These are phyloP conservation scores for Podocnemis expansa DNA, from an alignment of 2,113 vertebrate genomes.

Conservation along the genomic window DNA sequence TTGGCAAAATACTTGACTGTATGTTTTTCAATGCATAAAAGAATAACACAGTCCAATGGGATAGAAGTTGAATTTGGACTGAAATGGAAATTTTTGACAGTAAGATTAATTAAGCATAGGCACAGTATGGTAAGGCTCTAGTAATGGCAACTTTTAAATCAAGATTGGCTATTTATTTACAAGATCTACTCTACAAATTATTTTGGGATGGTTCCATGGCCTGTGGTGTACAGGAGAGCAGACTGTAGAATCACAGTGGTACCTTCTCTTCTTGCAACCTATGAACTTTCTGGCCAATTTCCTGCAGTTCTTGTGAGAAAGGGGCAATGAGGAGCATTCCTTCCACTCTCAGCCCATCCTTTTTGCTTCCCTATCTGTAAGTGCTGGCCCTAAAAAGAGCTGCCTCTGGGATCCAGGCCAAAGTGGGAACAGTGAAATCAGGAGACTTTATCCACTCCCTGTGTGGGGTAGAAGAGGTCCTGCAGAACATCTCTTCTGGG, in stretches of 20 bases:
- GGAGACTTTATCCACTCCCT: too few relatives aligned
- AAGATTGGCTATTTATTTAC: neutral
- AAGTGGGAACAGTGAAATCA: neutral
- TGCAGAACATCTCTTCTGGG: rapidly evolving
- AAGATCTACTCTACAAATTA: neutral
- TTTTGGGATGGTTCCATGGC: neutral
- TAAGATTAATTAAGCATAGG: neutral
- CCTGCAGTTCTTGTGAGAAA: neutral
- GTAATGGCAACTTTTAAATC: neutral
- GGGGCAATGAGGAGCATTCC: neutral
- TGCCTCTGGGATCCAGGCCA: neutral
- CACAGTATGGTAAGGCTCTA: neutral
- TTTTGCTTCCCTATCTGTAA: neutral
- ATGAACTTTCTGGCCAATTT: neutral
- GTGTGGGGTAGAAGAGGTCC: neutral
- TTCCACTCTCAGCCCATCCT: rapidly evolving
- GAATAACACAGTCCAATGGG: neutral
- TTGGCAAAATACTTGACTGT: too few relatives aligned
- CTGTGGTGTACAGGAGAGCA: neutral
- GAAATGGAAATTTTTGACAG: neutral
- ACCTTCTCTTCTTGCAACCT: neutral
- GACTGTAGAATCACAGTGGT: neutral
- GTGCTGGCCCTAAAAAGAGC: neutral
- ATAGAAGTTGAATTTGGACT: neutral
- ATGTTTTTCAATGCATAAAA: too few relatives aligned